Conservation (phyloP, 2,113 vertebrate species). For the Pedionomus torquatus region DNA sequence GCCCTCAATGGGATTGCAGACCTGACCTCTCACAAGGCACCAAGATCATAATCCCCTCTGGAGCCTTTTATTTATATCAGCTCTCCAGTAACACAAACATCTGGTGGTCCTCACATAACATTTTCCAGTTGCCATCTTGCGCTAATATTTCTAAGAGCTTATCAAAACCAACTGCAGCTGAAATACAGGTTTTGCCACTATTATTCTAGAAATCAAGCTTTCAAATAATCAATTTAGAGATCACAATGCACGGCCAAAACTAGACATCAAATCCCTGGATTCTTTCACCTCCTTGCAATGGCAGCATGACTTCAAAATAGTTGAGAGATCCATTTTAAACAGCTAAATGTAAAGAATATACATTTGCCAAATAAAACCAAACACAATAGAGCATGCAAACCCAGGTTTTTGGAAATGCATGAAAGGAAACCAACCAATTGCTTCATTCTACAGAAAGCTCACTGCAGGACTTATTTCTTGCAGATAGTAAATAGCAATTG, state of each 20-base stretch:
- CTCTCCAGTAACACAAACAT: neutral
- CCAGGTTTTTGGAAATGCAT: neutral
- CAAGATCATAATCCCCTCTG: neutral
- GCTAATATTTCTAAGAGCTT: neutral
- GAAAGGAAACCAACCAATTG: neutral
- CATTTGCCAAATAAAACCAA: neutral
- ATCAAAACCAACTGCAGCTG: neutral
- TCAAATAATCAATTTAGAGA: neutral
- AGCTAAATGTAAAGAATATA: neutral
- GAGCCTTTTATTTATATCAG: neutral
- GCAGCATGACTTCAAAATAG: neutral
- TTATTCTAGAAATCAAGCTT: neutral
- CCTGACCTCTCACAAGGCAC: neutral
- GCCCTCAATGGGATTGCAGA: neutral
- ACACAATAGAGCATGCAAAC: neutral
- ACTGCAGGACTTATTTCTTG: neutral
- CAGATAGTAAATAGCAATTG: neutral
- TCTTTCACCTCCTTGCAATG: neutral
- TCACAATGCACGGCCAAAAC: neutral
- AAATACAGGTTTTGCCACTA: neutral
- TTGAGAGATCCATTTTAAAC: neutral
- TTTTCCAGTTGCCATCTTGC: neutral
- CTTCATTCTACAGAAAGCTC: neutral
- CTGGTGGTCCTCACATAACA: neutral
- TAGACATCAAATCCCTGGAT: neutral